Percentiles rank a stretch among this genome's conserved stretches.
Conservation (phyloP, 2,797 vertebrate species). For the Microctenopoma steveboyesi region DNA sequence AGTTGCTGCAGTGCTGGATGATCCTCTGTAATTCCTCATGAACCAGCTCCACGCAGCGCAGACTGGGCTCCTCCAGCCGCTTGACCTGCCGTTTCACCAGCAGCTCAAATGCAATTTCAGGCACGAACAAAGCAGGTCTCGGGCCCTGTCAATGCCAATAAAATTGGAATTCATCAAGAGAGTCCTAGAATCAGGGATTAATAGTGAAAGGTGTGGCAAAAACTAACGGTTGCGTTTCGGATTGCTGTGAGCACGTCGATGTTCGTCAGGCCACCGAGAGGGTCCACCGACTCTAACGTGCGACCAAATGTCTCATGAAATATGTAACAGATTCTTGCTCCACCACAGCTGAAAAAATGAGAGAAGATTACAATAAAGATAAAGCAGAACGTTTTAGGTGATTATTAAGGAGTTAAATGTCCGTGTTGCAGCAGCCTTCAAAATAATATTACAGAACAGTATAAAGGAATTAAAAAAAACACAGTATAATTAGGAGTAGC, state of each 20-base stretch:
- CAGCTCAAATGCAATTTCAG: constrained; percentile 96
- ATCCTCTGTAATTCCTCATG: constrained; percentile 99
- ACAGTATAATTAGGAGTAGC: too few species aligned
- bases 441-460: too few species aligned
- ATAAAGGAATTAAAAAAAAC: too few species aligned
- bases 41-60: constrained; percentile 96
- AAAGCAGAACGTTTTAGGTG: background rate
- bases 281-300: constrained; percentile 96
- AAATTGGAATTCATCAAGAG: background rate
- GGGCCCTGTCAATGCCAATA: constrained; percentile 85
- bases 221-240: constrained; percentile 94
- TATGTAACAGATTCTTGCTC: constrained; percentile 98
- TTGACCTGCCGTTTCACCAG: constrained; percentile 97
- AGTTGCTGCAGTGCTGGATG: constrained; percentile 94
- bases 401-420: too few species aligned
- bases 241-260: constrained; percentile 98
- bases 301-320: constrained; percentile 98
- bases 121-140: constrained; percentile 95
- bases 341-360: constrained; percentile 87
- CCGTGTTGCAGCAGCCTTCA: too few species aligned
- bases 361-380: background rate
- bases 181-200: background rate
- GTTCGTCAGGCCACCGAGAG: constrained; percentile 95
- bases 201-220: background rate
- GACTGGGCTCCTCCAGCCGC: constrained; percentile 94